phyloP scores from a whole-genome alignment of 1,140 invertebrate species.

The Cryptotermes secundus region DNA sequence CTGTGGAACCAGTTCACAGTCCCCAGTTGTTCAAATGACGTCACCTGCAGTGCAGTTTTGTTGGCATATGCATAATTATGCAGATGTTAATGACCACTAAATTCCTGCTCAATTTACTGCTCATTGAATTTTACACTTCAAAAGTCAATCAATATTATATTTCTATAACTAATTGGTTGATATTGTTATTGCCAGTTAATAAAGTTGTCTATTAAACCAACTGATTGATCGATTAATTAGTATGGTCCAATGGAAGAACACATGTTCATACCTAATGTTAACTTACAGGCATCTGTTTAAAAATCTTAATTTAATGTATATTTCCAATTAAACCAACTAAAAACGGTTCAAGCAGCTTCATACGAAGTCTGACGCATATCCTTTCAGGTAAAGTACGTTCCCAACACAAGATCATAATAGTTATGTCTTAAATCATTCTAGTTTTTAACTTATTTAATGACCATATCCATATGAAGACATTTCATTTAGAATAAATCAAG shows the following conservation, averaged over 20 bases:
- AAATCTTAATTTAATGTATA: neutral
- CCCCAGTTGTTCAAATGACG: neutral
- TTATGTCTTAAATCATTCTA: too few species aligned
- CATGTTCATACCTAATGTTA: neutral
- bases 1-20: too few species aligned
- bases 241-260: neutral
- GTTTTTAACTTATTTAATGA: too few species aligned
- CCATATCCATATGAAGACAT: too few species aligned
- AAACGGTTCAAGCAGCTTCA: too few species aligned
- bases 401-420: too few species aligned
- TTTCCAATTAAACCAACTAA: too few species aligned
- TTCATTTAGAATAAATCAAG: too few species aligned
- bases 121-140: neutral
- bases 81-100: neutral
- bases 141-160: neutral
- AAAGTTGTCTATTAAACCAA: neutral
- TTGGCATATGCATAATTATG: neutral
- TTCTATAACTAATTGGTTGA: neutral
- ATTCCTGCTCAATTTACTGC: neutral
- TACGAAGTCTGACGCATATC: too few species aligned
- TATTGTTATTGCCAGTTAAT: neutral
- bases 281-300: neutral
- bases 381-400: too few species aligned
- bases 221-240: neutral
- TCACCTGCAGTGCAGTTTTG: neutral